Conservation (phyloP, 2,113 vertebrate species). For the Seriola aureovittata region DNA sequence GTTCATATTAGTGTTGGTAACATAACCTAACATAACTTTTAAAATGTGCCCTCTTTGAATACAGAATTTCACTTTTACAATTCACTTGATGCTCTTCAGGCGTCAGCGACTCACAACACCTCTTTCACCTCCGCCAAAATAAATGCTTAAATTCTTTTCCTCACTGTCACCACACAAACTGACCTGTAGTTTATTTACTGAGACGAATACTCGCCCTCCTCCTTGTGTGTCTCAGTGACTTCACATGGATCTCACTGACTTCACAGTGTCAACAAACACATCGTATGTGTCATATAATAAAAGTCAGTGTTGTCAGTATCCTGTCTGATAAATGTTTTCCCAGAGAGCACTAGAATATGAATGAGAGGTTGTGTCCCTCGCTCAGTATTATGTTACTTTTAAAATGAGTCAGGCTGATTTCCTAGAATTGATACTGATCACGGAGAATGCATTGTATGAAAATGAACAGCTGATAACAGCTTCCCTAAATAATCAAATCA, state of each 20-base stretch:
- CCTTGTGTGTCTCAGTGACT: not conserved
- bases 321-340: constrained; percentile 10
- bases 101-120: not conserved
- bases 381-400: not conserved
- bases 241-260: not conserved
- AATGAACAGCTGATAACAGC: not conserved
- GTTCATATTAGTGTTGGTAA: too few species aligned
- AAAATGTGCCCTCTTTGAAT: too few species aligned
- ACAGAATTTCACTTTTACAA: not conserved
- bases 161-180: not conserved
- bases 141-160: constrained; percentile 7
- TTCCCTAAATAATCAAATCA: not conserved
- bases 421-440: not conserved
- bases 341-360: not conserved
- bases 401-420: constrained; percentile 4
- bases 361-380: not conserved
- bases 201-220: not conserved
- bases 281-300: not conserved
- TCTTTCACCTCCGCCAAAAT: not conserved
- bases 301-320: constrained; percentile 1
- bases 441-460: not conserved
- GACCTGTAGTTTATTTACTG: constrained; percentile 20
- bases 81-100: not conserved
- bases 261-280: constrained; percentile 26
- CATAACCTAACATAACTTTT: too few species aligned